Evolutionary conservation across 2,113 vertebrate genomes (phyloP).

Genomic region (Sapayoa aenigma): DNA sequence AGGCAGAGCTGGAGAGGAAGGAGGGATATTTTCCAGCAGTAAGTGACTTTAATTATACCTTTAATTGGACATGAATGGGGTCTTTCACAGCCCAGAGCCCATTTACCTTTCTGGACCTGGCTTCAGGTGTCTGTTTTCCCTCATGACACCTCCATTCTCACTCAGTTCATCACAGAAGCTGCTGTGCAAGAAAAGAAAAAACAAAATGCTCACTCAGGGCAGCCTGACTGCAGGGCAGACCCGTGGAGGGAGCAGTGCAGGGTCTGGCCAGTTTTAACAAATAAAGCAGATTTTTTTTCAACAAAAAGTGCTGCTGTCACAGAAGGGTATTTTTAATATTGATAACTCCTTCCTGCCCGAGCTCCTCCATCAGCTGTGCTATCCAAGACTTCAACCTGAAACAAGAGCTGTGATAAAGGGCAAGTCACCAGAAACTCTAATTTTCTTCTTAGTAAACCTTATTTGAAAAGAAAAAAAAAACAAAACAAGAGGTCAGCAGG

Average conservation of each 20-base stretch:
- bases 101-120: neutral
- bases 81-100: neutral
- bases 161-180: neutral
- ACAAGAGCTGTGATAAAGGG: neutral
- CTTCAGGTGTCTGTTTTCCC: neutral
- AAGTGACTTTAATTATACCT: neutral
- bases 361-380: neutral
- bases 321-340: neutral
- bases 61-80: neutral
- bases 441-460: neutral
- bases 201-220: neutral
- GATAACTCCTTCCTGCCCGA: neutral
- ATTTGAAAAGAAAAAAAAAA: neutral
- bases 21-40: neutral
- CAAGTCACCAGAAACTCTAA: neutral
- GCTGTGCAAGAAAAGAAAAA: neutral
- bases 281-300: neutral
- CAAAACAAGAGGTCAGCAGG: neutral
- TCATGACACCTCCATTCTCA: neutral
- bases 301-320: neutral
- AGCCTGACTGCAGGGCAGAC: neutral
- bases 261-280: neutral
- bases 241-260: fast-evolving
- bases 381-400: neutral
- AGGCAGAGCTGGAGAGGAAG: neutral